A percentile compares a stretch with the other conserved stretches of the same genome.
phyloP scores from a whole-genome alignment of 2,797 vertebrate species.

The Muscicapa comitata region DNA sequence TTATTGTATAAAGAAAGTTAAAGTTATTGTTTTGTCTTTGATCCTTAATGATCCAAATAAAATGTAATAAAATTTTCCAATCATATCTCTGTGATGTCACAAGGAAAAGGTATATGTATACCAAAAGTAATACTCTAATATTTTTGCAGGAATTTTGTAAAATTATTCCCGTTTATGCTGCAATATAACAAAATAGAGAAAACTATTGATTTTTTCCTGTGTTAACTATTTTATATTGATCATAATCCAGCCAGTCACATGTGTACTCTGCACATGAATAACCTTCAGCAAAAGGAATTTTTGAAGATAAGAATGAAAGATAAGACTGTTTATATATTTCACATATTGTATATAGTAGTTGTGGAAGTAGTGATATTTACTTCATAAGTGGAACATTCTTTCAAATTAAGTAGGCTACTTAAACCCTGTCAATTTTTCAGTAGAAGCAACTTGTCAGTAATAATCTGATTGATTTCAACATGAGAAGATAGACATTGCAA shows the following conservation, averaged over 20 bases:
- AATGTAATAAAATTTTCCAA: not conserved
- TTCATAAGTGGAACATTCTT: not conserved
- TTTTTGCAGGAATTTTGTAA: not conserved
- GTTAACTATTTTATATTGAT: not conserved
- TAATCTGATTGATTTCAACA: not conserved
- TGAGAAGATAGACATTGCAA: not conserved
- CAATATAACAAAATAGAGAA: not conserved
- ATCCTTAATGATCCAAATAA: not conserved
- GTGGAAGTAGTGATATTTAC: not conserved
- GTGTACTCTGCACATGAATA: not conserved
- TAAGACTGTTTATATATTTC: not conserved
- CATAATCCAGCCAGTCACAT: not conserved
- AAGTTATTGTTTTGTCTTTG: not conserved
- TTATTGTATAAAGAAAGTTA: not conserved
- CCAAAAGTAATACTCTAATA: not conserved
- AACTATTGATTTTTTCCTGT: not conserved
- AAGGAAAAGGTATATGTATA: not conserved
- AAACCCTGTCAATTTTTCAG: not conserved
- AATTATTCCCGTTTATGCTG: not conserved
- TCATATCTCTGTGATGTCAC: not conserved
- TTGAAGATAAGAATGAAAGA: not conserved
- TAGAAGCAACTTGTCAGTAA: not conserved
- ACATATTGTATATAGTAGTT: not conserved
- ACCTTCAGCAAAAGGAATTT: not conserved
- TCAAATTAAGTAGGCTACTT: not conserved